Percentiles rank a stretch among this genome's conserved stretches.
Conservation (phyloP, 1,140 invertebrate species). For the Bombyx mori region DNA sequence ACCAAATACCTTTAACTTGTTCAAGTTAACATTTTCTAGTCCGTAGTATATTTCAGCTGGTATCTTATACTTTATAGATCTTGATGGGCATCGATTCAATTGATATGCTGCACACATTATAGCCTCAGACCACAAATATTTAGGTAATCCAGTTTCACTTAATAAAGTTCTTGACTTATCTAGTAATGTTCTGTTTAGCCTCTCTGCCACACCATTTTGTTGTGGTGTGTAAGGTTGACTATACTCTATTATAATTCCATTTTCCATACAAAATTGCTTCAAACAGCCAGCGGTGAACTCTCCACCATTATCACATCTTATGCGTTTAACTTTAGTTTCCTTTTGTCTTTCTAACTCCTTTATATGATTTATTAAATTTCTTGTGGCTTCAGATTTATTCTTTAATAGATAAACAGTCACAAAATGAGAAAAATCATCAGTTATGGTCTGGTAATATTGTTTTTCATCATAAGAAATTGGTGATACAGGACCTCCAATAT, state of each 20-base stretch:
- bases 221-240: background rate
- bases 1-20: slow-evolving; percentile 2
- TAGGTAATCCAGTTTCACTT: background rate
- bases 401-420: background rate
- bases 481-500: background rate
- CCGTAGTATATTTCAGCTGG: background rate
- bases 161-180: background rate
- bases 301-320: slow-evolving; percentile 1
- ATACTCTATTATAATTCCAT: background rate
- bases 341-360: background rate
- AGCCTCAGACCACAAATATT: slow-evolving; percentile 4
- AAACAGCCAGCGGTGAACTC: background rate
- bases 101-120: background rate
- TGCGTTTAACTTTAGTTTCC: background rate
- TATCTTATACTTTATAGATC: background rate
- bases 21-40: slow-evolving; percentile 7
- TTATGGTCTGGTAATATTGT: background rate
- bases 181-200: background rate
- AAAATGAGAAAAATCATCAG: background rate
- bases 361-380: background rate
- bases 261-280: background rate
- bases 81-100: slow-evolving; percentile 1
- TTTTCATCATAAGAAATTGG: background rate
- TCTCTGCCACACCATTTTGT: background rate
- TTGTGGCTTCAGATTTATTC: background rate